phyloP scores from a whole-genome alignment of 2,888 invertebrate genomes.

The Chrysotoxum bicinctum region DNA sequence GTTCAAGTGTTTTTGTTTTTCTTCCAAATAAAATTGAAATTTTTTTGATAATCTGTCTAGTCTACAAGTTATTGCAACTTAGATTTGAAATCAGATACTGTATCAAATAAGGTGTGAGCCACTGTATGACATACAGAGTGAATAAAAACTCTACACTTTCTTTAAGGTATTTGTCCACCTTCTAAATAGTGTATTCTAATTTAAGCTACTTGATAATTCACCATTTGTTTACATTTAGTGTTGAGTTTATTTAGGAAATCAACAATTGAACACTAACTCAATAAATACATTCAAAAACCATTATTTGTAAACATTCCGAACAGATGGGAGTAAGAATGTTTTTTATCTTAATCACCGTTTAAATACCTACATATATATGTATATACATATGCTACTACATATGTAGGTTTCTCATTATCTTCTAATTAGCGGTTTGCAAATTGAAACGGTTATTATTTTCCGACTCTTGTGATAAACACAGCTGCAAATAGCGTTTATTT shows the following conservation, averaged over 20 bases:
- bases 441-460: conserved; percentile 20
- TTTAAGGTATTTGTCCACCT: not conserved
- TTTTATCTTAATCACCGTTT: conserved; percentile 9
- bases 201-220: not conserved
- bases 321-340: not conserved
- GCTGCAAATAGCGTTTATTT: not conserved
- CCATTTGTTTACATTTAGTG: conserved; percentile 5
- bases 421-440: conserved; percentile 31
- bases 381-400: not conserved
- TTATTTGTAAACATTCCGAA: conserved; percentile 7
- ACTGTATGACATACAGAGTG: not conserved
- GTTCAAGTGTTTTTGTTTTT: too few species aligned
- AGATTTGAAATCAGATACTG: too few species aligned
- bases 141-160: not conserved
- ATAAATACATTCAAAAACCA: not conserved
- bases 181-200: not conserved
- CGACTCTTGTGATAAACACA: conserved; percentile 34
- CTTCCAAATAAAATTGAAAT: too few species aligned
- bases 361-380: not conserved
- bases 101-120: too few species aligned
- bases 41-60: too few species aligned
- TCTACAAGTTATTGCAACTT: too few species aligned
- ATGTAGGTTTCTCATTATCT: conserved; percentile 2
- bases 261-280: not conserved
- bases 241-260: not conserved